Evolutionary conservation across 2,888 invertebrate genomes (phyloP), one percentile per base, ranked within the genome.

Genomic region (Euproctis similis): DNA sequence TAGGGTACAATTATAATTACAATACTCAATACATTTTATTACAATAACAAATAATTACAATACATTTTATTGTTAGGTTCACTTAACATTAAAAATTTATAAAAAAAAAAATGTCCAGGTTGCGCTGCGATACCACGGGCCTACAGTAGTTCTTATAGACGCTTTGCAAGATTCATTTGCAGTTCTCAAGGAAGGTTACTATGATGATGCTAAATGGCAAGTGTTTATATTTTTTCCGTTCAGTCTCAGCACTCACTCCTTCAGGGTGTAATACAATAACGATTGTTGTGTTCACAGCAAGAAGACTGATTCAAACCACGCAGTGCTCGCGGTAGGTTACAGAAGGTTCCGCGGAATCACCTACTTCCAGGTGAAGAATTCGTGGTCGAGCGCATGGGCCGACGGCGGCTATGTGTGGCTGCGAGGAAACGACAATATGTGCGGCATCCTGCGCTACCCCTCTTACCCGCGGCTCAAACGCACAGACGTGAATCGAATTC

Each of bases 291-390:
- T n/a, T n/a, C 46, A 1, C 60, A 78, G 78, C 39, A 27, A 18
- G 42, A 42, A 3, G 62, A 65, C 43, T 30, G 34, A 3, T 28
- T 40, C 17, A 27, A 63, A 62, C 39, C 80, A 80, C 51, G 80
- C 80, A 0, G 69, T 78, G 48, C 34, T 74, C 40, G 77, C 75
- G 6, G 78, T 80, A 34, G 80, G 80, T 1, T 81, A 76, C 76
- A 72, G 66, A 26, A 46, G 50, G 46, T 42, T 44, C 27, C 42
- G 54, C 19, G 60, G 59, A 1, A 63, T 63, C 39, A 54, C 70
- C n/a, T 61, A 71, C 63, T 64, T 78, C 57, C 66, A 69, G 25
- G 35, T 78, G 39, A 78, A 81, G 67, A 80, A 81, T 63, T 73
- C 76, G 29, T 78, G 75, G 73, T 57, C 64, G 3, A 41, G 46